Evolutionary conservation across 2,888 invertebrate species (phyloP), one percentile per base, ranked within the genome.

Genomic region (Capitulum mitella): DNA sequence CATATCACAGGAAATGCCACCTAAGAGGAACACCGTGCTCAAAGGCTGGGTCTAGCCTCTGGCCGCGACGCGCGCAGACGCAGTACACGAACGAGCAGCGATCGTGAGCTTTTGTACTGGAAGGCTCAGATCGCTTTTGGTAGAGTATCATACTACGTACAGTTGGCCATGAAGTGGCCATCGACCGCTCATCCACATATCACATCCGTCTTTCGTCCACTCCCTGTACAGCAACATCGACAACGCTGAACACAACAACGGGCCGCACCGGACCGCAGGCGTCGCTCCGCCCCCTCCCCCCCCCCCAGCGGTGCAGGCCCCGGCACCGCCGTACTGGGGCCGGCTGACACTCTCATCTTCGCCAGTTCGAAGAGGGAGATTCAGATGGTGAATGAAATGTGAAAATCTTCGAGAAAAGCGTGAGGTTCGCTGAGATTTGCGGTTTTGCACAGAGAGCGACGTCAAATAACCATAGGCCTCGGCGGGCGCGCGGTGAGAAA

Each of bases 1-100:
- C 16, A 70, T 70, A 70, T 70, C 70, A 70, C 70, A 70, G 70
- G 70, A 40, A 26, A 70, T 26, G 70, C 37, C 26, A 26, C 32
- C 10, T 8, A 26, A 8, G 19, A 70, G 70, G 70, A 70, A 70
- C 70, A 70, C 40, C 40, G 3, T 37, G 40, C 37, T 40, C 70
- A 70, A 1, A 40, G 22, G 19, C 16, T 19, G 34, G 34, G 34
- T 34, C 64, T 29, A 10, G n/a, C n/a, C n/a, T n/a, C n/a, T n/a
- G n/a, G n/a, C n/a, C n/a, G n/a, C n/a, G n/a, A n/a, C n/a, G n/a
- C n/a, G n/a, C 51, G 51, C 6, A 22, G 51, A 6, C 22, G 26
- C 51, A 19, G 26, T 1, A 51, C 19, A 51, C 19, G 22, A 51
- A 51, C 51, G 6, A 51, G 26, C 51, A 51, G 51, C 51, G 51